A percentile compares a stretch with the other conserved stretches of the same genome.
phyloP scores from a whole-genome alignment of 2,888 invertebrate genomes.

The Drosophila vallismaia region DNA sequence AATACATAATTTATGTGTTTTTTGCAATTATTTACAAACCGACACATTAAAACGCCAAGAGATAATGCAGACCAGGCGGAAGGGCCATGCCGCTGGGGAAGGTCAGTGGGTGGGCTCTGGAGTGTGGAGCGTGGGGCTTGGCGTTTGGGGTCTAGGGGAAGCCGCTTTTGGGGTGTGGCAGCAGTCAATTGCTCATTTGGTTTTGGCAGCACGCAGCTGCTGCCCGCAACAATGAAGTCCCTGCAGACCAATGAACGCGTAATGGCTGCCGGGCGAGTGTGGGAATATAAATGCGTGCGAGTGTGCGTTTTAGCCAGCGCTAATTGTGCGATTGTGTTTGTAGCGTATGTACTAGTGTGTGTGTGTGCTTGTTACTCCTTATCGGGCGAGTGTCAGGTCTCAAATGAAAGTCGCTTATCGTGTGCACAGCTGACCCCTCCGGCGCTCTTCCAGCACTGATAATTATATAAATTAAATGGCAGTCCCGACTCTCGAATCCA shows the following conservation, averaged over 20 bases:
- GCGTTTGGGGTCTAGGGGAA: not conserved
- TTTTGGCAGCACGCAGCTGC: slow-evolving; percentile 77
- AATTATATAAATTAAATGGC: slow-evolving; percentile 69
- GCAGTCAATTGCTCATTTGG: slow-evolving; percentile 79
- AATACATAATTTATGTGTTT: slow-evolving; percentile 77
- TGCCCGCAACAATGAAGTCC: slow-evolving; percentile 66
- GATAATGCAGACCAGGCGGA: slow-evolving; percentile 58
- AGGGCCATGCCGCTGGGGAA: slow-evolving; percentile 15
- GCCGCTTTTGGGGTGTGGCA: slow-evolving; percentile 41
- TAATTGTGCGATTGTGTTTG: slow-evolving; percentile 56
- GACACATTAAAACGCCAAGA: slow-evolving; percentile 77
- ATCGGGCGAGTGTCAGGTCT: slow-evolving; percentile 66
- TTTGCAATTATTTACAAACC: slow-evolving; percentile 79
- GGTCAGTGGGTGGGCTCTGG: slow-evolving; percentile 19
- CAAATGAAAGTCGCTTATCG: slow-evolving; percentile 73
- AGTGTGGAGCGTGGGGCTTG: not conserved
- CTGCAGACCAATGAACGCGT: slow-evolving; percentile 78
- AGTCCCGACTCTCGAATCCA: not conserved
- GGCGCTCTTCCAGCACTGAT: slow-evolving; percentile 65
- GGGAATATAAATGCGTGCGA: slow-evolving; percentile 31
- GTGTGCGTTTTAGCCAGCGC: slow-evolving; percentile 48
- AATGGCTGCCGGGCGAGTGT: slow-evolving; percentile 53
- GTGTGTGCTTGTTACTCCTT: slow-evolving; percentile 45
- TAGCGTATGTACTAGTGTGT: slow-evolving; percentile 18
- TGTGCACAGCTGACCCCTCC: slow-evolving; percentile 66